Evolutionary conservation across 2,797 vertebrate species (phyloP).

Genomic region (Telmatherina bonti): DNA sequence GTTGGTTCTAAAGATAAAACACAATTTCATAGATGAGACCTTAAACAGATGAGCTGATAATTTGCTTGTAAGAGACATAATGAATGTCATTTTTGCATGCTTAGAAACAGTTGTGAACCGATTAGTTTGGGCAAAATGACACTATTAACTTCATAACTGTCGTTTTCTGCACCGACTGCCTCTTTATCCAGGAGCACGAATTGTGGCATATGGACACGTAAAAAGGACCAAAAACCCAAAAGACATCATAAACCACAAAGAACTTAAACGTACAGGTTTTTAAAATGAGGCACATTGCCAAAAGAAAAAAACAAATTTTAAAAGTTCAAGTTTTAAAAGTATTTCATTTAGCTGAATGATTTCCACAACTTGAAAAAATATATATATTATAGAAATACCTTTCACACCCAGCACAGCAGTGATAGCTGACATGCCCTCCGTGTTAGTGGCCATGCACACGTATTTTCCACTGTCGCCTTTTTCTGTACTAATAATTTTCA

Average conservation of each 20-base stretch:
- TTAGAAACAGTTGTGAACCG: constrained; percentile 15
- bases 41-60: background rate
- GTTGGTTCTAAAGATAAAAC: constrained; percentile 86
- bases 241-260: background rate
- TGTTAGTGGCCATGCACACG: constrained; percentile 86
- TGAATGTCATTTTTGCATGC: background rate
- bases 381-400: constrained; percentile 81
- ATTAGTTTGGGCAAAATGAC: constrained; percentile 5
- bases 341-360: background rate
- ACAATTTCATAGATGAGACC: background rate
- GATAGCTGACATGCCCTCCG: constrained; percentile 82
- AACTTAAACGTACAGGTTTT: no score
- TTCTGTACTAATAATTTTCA: constrained; percentile 83
- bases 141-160: constrained; percentile 1
- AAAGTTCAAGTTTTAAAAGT: background rate
- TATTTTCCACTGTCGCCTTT: constrained; percentile 89
- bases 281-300: no score
- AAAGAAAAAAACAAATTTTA: no score
- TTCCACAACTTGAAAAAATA: background rate
- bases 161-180: background rate
- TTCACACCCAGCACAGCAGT: constrained; percentile 89
- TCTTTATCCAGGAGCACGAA: constrained; percentile 20
- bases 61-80: background rate
- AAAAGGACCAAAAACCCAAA: background rate
- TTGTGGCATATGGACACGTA: background rate